Evolutionary conservation across 2,797 vertebrate species (phyloP).

Genomic region (Myotis pilosus): DNA sequence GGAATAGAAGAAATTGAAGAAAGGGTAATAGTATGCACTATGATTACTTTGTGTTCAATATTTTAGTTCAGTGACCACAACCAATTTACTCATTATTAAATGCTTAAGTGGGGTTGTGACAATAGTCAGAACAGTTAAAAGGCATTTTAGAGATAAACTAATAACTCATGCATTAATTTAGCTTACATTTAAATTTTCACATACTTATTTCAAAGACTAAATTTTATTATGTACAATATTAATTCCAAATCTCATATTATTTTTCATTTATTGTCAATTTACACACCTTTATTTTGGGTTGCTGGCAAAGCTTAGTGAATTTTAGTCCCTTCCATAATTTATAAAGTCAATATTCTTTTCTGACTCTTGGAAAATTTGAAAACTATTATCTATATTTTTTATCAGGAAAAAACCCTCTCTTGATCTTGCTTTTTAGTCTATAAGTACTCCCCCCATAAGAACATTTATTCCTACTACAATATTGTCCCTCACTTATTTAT

Average conservation of each 20-base stretch:
- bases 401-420: neutral
- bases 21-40: neutral
- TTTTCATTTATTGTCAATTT: neutral
- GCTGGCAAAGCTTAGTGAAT: neutral
- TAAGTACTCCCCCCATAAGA: neutral
- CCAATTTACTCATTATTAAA: conserved; percentile 4
- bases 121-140: neutral
- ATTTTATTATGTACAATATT: neutral
- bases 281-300: neutral
- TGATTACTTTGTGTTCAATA: neutral
- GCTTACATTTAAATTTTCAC: neutral
- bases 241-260: neutral
- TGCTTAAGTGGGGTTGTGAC: neutral
- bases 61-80: neutral
- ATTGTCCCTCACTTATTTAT: neutral
- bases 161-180: neutral
- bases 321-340: neutral
- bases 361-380: neutral
- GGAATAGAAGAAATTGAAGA: conserved; percentile 37
- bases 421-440: neutral
- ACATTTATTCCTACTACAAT: neutral
- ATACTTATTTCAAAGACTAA: neutral
- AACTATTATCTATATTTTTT: neutral
- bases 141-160: neutral
- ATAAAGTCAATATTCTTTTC: neutral